A percentile compares a stretch with the other conserved stretches of the same genome.
These are phyloP conservation scores for Rhopilema esculentum DNA, from an alignment of 30 jellyfish, hydroid and myxozoan species.

Conservation along the genomic window DNA sequence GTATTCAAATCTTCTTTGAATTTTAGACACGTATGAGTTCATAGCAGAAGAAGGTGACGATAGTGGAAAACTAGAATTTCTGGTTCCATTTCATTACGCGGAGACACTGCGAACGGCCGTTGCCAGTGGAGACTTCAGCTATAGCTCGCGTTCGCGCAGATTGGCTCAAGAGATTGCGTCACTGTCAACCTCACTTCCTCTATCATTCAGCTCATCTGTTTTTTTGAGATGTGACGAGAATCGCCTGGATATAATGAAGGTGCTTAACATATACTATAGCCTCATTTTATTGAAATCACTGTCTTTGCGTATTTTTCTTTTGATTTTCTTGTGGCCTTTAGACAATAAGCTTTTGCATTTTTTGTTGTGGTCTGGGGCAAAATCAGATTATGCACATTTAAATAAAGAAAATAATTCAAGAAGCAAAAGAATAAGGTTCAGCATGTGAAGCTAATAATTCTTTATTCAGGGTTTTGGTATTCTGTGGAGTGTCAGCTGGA, in stretches of 20 bases:
- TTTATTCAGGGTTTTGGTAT: no score
- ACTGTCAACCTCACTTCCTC: conserved; percentile 91
- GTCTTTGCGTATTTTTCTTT: background rate
- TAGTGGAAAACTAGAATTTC: conserved; percentile 78
- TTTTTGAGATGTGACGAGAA: conserved; percentile 92
- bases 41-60: conserved; percentile 86
- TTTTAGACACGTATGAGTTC: conserved; percentile 88
- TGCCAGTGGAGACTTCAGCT: conserved; percentile 68
- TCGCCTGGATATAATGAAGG: conserved; percentile 98
- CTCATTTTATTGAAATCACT: background rate
- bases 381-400: no score
- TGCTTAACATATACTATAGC: background rate
- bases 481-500: no score
- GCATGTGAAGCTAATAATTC: no score
- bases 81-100: conserved; percentile 88
- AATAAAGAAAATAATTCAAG: no score
- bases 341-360: no score
- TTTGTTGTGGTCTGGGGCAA: no score
- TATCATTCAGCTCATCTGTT: conserved; percentile 91
- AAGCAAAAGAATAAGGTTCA: no score
- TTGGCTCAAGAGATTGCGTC: conserved; percentile 98
- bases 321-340: no score
- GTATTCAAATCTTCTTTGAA: no score
- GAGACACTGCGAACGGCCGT: conserved; percentile 68
- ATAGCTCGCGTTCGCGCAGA: conserved; percentile 86